Evolutionary conservation across 2,797 vertebrate genomes (phyloP), one percentile per base, ranked within the genome.

Genomic region (Syngnathus rostellatus): DNA sequence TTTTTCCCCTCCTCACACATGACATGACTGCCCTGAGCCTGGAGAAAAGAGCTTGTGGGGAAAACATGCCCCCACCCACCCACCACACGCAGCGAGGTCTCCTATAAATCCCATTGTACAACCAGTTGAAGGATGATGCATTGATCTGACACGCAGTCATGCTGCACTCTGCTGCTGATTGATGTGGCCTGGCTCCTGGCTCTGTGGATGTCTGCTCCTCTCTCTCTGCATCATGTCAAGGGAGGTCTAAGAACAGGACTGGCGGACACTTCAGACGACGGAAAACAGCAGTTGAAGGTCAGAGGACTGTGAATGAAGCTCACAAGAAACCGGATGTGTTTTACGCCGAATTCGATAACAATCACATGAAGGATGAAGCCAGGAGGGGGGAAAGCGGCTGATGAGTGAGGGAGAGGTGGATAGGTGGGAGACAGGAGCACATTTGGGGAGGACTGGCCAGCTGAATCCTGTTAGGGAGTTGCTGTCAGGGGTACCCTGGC

Each of bases 401-500:
- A 80, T 72, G 60, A 75, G 68, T 75, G 74, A 71, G 72, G 69
- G 76, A 76, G 75, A 75, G 74, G 71, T 69, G 25, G 69, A 71
- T 63, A 37, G 58, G 57, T 55, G 58, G 67, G 60, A 68, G 72
- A 71, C 3, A 19, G 75, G 81, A 83, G 82, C 86, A 89, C 87
- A 85, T 86, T 87, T 83, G 67, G 81, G 78, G 74, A 72, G 76
- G 76, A 67, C 55, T 48, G 81, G 82, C 76, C 74, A 76, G 85
- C 79, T 83, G 78, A 85, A 88, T 84, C 88, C 77, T 84, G 57
- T 82, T 66, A 74, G 90, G 89, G 87, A 87, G 87, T 83, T 87
- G 88, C 89, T 45, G 40, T 62, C 40, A 89, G 90, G 88, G 87
- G 87, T 88, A 86, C 87, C 88, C 90, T 92, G 92, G 92, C 92